phyloP scores from a whole-genome alignment of 2,797 vertebrate genomes.

The Notolabrus celidotus region DNA sequence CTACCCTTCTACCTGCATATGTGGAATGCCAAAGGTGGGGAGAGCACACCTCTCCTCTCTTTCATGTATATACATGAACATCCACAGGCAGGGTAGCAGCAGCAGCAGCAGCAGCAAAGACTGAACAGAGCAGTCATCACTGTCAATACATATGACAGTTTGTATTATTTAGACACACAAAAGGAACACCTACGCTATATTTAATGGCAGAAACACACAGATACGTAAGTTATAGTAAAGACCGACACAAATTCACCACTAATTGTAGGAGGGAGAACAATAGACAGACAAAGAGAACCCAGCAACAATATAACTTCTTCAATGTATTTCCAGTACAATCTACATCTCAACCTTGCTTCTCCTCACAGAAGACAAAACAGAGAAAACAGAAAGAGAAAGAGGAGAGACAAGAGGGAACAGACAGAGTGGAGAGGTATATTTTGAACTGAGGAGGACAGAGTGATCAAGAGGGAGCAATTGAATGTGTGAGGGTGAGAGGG shows the following conservation, averaged over 20 bases:
- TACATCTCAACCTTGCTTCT: conserved; percentile 51
- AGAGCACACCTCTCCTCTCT: too few species aligned
- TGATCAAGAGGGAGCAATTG: conserved; percentile 73
- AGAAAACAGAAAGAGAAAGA: conserved; percentile 16
- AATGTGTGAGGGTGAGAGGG: conserved; percentile 63
- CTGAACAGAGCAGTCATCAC: too few species aligned
- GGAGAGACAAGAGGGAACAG: conserved; percentile 14
- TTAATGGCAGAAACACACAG: background rate
- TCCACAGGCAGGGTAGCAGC: too few species aligned
- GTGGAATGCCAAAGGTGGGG: too few species aligned
- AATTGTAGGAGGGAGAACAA: conserved; percentile 16
- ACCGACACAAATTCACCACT: background rate
- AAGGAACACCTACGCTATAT: background rate
- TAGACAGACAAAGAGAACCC: conserved; percentile 20
- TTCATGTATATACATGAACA: too few species aligned
- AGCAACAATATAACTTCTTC: conserved; percentile 29
- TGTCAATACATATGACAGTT: too few species aligned
- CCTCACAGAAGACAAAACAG: conserved; percentile 44
- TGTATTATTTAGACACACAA: conserved; percentile 1
- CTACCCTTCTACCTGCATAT: too few species aligned
- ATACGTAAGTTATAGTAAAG: background rate
- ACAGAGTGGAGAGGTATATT: conserved; percentile 58
- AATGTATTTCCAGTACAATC: conserved; percentile 41
- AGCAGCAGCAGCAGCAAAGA: too few species aligned
- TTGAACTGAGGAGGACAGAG: conserved; percentile 70